Conservation (phyloP, 2,888 invertebrate genomes). For the Catocala fraxini region DNA sequence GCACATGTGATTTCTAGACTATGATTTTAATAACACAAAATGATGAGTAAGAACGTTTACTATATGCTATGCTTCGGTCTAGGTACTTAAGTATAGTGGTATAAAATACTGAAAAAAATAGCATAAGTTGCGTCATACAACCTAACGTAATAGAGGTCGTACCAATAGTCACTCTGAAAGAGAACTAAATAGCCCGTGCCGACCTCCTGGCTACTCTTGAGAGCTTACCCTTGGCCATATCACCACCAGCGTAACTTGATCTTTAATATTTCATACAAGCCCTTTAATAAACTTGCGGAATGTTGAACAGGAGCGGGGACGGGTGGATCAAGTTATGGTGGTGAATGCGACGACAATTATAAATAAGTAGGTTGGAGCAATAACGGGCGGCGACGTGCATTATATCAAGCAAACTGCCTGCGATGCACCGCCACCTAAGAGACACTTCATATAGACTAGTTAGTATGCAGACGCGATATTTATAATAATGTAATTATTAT, state of each 20-base stretch:
- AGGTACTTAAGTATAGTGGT: too few species aligned
- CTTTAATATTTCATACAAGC: slow-evolving; percentile 42
- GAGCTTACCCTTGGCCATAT: slow-evolving; percentile 60
- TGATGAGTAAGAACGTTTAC: too few species aligned
- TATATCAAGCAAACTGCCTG: slow-evolving; percentile 85
- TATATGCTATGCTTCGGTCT: too few species aligned
- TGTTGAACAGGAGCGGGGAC: slow-evolving; percentile 40
- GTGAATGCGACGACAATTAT: slow-evolving; percentile 80
- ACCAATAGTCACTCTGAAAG: slow-evolving; percentile 78
- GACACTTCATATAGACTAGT: slow-evolving; percentile 66
- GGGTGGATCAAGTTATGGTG: slow-evolving; percentile 60
- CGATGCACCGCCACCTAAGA: slow-evolving; percentile 83
- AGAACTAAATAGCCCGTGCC: slow-evolving; percentile 84
- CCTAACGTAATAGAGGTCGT: slow-evolving; percentile 80
- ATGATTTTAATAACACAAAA: too few species aligned
- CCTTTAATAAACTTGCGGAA: slow-evolving; percentile 24
- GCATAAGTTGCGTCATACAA: slow-evolving; percentile 52
- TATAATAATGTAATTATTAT: background rate
- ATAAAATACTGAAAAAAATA: slow-evolving; percentile 24
- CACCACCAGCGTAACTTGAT: slow-evolving; percentile 50
- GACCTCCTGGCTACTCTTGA: slow-evolving; percentile 76
- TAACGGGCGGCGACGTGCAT: slow-evolving; percentile 83
- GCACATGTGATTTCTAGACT: too few species aligned
- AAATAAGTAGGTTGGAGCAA: slow-evolving; percentile 85
- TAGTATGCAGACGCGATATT: slow-evolving; percentile 31